Base-by-base conservation (phyloP, 2,888 invertebrate genomes). In the Crematogaster levior region DNA sequence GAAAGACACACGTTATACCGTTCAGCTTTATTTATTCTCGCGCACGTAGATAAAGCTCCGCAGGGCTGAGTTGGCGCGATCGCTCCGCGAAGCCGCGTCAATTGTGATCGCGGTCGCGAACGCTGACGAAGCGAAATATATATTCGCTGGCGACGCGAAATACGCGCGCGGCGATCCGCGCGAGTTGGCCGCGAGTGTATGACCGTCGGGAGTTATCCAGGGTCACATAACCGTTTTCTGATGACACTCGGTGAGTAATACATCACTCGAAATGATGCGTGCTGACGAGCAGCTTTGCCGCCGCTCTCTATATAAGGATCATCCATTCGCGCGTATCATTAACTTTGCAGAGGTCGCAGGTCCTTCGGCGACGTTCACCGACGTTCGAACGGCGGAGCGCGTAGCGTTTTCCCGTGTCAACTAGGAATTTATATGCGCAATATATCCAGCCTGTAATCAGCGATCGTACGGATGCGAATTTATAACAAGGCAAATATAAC, bases 141-240 rank as follows among this genome's bases (percentile, higher is more conserved):
- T 68, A 63, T 61, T 70, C 48, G 85, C 83, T 73, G 56, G 77
- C 60, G 37, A 15, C n/a, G 82, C 60, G 75, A 86, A 75, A 83
- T 75, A 63, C 61, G 56, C 58, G 61, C 53, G n/a, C n/a, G n/a
- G n/a, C n/a, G 66, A 77, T 43, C 63, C 60, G 51, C 63, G 63
- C 73, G 73, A 79, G 66, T 72, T 74, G 84, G 68, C 82, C 85
- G 72, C 80, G 72, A 61, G 84, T 68, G 81, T 82, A 65, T 65
- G 88, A 85, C 83, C 86, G 48, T 79, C 79, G 48, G 61, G n/a
- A 89, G 73, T 82, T 80, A 56, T 51, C 80, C 43, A 65, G 75
- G 89, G 88, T 88, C 89, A 85, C 82, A 60, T 83, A 86, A 89
- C 86, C 84, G 84, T 88, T 90, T 84, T 66, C 77, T n/a, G 87